These are phyloP conservation scores for Epirrhoe tristata DNA, from an alignment of 2,888 invertebrate genomes.

Conservation along the genomic window DNA sequence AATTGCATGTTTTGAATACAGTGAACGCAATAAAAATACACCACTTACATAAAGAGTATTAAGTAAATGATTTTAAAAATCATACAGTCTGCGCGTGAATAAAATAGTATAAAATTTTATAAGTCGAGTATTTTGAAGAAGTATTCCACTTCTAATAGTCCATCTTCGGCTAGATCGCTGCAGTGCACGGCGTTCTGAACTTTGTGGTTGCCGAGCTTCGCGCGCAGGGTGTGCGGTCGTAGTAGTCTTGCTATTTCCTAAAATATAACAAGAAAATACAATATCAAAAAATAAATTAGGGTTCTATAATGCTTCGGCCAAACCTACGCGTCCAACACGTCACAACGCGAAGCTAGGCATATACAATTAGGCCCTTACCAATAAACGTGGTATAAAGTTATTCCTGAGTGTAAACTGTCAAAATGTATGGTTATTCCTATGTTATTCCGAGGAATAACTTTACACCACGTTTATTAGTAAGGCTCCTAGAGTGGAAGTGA, in stretches of 20 bases:
- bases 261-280: constrained; percentile 43
- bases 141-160: constrained; percentile 92
- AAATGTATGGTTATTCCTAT: no score
- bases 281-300: no score
- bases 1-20: no score
- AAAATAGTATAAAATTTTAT: constrained; percentile 49
- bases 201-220: constrained; percentile 92
- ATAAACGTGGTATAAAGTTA: no score
- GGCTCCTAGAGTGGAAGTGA: no score
- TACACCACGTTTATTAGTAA: no score
- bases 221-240: constrained; percentile 93
- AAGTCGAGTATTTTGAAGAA: constrained; percentile 90
- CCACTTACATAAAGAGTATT: constrained; percentile 21
- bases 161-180: constrained; percentile 96
- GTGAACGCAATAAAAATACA: constrained; percentile 2
- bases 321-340: no score
- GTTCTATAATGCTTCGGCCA: no score
- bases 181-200: constrained; percentile 96
- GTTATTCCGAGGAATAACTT: no score
- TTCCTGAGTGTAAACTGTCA: no score
- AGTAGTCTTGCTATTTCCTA: constrained; percentile 94
- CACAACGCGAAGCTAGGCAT: no score
- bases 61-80: constrained; percentile 25
- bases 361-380: no score
- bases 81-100: constrained; percentile 28